Evolutionary conservation across 2,888 invertebrate species (phyloP).

Genomic region (Drosophila nr. fundita): DNA sequence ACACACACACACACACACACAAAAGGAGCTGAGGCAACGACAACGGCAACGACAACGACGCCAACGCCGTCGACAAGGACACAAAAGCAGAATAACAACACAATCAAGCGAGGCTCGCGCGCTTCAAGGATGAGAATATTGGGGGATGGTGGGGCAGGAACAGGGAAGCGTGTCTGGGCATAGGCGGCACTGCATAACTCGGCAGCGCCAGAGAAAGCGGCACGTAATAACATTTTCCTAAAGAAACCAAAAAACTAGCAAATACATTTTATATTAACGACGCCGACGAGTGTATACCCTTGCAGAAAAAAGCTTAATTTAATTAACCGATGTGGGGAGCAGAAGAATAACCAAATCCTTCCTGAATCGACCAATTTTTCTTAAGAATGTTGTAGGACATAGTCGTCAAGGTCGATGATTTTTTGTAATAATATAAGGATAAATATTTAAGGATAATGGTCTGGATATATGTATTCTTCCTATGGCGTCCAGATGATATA

Average conservation of each 20-base stretch:
- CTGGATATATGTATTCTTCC: neutral
- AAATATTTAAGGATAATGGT: neutral
- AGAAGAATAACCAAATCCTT: neutral
- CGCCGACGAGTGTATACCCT: neutral
- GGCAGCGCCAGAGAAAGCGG: conserved; percentile 72
- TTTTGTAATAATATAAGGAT: neutral
- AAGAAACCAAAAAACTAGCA: conserved; percentile 58
- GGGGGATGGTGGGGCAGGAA: conserved; percentile 1
- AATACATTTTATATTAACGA: neutral
- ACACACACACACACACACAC: conserved; percentile 50
- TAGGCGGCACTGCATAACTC: conserved; percentile 79
- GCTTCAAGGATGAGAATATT: conserved; percentile 5
- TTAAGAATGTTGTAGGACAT: neutral
- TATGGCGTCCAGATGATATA: neutral
- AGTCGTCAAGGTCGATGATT: neutral
- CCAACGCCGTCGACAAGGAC: conserved; percentile 63
- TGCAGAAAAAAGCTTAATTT: neutral
- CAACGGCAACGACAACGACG: conserved; percentile 32
- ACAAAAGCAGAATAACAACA: conserved; percentile 79
- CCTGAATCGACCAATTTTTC: neutral
- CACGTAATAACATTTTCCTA: conserved; percentile 79
- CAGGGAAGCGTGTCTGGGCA: conserved; percentile 72
- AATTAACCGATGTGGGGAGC: neutral
- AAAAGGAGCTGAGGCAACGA: conserved; percentile 34
- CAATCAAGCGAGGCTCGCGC: conserved; percentile 75